These are phyloP conservation scores for Procambarus virginalis DNA, from an alignment of 1,140 invertebrate genomes.

Conservation along the genomic window DNA sequence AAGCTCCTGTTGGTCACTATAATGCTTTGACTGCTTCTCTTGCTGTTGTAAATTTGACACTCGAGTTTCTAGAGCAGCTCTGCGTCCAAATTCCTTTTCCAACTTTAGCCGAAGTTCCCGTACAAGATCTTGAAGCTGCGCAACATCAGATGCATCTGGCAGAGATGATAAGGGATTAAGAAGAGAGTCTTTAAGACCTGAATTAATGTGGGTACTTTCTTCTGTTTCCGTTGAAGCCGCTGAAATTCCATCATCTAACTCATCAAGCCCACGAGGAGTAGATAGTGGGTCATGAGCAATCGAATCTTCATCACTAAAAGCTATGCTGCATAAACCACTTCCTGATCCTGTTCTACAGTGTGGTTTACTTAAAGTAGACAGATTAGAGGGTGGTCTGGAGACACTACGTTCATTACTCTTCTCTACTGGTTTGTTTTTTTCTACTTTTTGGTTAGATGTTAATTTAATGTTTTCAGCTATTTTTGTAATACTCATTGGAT, in stretches of 20 bases:
- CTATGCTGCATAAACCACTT: constrained; percentile 8
- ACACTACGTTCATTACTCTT: neutral
- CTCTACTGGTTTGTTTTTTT: neutral
- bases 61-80: constrained; percentile 14
- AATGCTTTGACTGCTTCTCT: constrained; percentile 15
- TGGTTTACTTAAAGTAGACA: neutral
- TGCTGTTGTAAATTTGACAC: constrained; percentile 22
- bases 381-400: neutral
- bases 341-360: neutral
- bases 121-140: constrained; percentile 46
- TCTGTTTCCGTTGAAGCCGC: constrained; percentile 51
- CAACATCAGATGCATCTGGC: constrained; percentile 42
- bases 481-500: neutral
- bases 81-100: constrained; percentile 55
- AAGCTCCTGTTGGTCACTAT: constrained; percentile 13
- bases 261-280: constrained; percentile 19
- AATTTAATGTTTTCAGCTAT: neutral
- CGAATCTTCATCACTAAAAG: constrained; percentile 41
- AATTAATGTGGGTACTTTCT: constrained; percentile 52
- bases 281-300: neutral
- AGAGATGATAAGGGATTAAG: constrained; percentile 37
- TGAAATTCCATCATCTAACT: constrained; percentile 28
- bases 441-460: neutral
- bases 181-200: constrained; percentile 45
- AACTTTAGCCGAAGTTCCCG: constrained; percentile 43